A percentile compares a stretch with the other conserved stretches of the same genome.
Evolutionary conservation across 2,797 vertebrate species (phyloP).

Genomic region (Macropodus opercularis): DNA sequence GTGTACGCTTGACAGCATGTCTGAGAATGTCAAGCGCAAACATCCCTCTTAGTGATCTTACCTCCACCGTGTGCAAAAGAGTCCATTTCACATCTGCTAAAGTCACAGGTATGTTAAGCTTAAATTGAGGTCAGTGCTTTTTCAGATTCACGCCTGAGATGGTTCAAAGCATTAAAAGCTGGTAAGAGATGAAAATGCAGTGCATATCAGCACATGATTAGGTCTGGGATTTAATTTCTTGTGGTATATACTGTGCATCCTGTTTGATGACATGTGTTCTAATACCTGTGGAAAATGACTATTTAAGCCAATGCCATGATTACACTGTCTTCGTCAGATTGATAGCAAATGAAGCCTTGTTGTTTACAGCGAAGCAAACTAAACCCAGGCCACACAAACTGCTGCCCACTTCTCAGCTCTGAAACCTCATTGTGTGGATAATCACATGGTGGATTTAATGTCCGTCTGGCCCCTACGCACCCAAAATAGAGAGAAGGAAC

Average conservation of each 20-base stretch:
- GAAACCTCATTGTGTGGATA: slow-evolving; percentile 2
- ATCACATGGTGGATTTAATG: slow-evolving; percentile 10
- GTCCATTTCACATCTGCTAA: slow-evolving; percentile 3
- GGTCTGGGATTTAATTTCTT: not conserved
- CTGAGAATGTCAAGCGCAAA: slow-evolving; percentile 16
- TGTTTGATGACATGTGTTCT: no score
- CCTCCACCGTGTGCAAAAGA: not conserved
- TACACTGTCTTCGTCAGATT: not conserved
- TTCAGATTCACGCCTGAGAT: slow-evolving; percentile 13
- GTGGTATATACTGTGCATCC: no score
- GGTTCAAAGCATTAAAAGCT: slow-evolving; percentile 34
- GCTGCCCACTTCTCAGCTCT: not conserved
- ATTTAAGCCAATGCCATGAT: not conserved
- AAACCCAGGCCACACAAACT: not conserved
- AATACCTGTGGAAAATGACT: not conserved
- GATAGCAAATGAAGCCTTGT: not conserved
- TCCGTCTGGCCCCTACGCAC: not conserved
- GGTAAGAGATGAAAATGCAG: slow-evolving; percentile 3
- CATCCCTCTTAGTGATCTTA: slow-evolving; percentile 13
- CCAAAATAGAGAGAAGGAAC: not conserved
- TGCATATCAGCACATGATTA: slow-evolving; percentile 27
- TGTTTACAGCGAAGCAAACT: slow-evolving; percentile 16
- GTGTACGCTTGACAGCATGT: slow-evolving; percentile 16
- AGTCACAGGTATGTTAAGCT: not conserved
- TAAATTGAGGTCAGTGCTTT: slow-evolving; percentile 10